A percentile compares a stretch with the other conserved stretches of the same genome.
These are phyloP conservation scores for Sinella curviseta DNA, from an alignment of 1,140 invertebrate genomes.

Conservation along the genomic window DNA sequence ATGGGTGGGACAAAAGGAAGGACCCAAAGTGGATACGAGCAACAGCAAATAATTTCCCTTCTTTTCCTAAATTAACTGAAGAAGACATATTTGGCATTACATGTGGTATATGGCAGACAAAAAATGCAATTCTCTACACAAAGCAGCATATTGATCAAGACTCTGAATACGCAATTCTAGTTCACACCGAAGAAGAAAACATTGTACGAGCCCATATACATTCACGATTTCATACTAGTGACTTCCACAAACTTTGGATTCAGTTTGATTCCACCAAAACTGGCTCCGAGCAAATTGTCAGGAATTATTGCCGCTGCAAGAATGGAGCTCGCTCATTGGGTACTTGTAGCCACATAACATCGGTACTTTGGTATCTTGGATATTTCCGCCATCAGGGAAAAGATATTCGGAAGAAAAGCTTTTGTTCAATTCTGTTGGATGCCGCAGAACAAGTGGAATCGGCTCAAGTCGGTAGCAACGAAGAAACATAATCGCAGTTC, in stretches of 20 bases:
- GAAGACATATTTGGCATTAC: conserved; percentile 32
- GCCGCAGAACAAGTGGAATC: too few species aligned
- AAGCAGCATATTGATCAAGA: conserved; percentile 11
- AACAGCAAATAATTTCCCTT: background rate
- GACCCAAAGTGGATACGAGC: background rate
- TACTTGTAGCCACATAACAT: conserved; percentile 28
- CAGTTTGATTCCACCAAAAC: background rate
- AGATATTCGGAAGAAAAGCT: background rate
- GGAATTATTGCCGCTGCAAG: conserved; percentile 37
- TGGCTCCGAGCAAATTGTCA: background rate
- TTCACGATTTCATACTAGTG: background rate
- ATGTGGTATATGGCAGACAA: conserved; percentile 33
- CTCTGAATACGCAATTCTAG: background rate
- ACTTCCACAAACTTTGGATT: conserved; percentile 20
- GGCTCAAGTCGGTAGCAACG: too few species aligned
- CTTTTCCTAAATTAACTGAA: conserved; percentile 31
- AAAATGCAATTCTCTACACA: conserved; percentile 25
- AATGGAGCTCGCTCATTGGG: conserved; percentile 29
- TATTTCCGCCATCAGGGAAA: background rate
- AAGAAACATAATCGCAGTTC: too few species aligned
- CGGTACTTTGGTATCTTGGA: conserved; percentile 31
- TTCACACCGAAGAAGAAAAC: background rate
- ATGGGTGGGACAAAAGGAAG: background rate
- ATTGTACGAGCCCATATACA: conserved; percentile 17
- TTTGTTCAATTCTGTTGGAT: background rate